Percentiles rank a stretch among this genome's conserved stretches.
Conservation (phyloP, 2,888 invertebrate species). For the Caradrina clavipalpis region DNA sequence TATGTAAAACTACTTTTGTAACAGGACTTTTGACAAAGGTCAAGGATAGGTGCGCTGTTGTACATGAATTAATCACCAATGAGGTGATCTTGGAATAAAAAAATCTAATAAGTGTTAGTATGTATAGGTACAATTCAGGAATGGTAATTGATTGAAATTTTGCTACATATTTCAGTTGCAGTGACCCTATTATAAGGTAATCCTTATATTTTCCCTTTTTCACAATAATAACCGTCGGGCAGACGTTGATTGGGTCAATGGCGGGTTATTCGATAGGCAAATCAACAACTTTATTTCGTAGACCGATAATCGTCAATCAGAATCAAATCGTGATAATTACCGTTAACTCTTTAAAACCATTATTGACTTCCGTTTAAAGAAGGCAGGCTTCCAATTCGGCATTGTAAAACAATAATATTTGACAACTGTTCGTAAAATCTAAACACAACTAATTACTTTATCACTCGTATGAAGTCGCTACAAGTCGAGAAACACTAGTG, state of each 20-base stretch:
- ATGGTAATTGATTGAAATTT: slow-evolving; percentile 1
- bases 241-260: slow-evolving; percentile 35
- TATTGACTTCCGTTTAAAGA: not conserved
- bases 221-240: not conserved
- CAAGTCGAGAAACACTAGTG: too few relatives aligned
- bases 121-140: too few relatives aligned
- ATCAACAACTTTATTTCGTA: slow-evolving; percentile 2
- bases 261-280: slow-evolving; percentile 22
- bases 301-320: not conserved
- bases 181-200: not conserved
- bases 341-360: not conserved
- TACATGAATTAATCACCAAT: slow-evolving; percentile 20
- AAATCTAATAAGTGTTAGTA: too few relatives aligned
- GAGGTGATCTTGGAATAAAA: slow-evolving; percentile 8
- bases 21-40: slow-evolving; percentile 42
- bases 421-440: not conserved
- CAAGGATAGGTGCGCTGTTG: slow-evolving; percentile 26
- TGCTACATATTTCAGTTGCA: not conserved
- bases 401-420: not conserved
- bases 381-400: slow-evolving; percentile 4
- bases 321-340: not conserved
- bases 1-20: slow-evolving; percentile 33
- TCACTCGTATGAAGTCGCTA: too few relatives aligned
- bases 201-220: too few relatives aligned
- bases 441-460: not conserved